Evolutionary conservation across 2,113 vertebrate genomes (phyloP), one percentile per base, ranked within the genome.

Genomic region (Furnarius figulus): DNA sequence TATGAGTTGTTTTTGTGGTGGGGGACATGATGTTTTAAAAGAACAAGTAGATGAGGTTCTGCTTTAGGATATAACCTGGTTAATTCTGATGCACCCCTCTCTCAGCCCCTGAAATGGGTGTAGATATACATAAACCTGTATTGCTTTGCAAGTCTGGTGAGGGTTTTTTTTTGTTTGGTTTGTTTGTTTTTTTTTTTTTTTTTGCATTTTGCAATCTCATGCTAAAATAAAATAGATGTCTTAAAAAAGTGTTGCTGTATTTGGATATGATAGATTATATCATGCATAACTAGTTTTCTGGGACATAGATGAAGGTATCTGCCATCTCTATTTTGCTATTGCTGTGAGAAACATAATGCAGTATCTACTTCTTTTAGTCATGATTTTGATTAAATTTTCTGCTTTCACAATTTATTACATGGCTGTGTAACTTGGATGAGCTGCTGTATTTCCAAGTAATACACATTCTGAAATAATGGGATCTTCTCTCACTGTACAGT

Each of bases 311-410:
- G 62, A 90, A 90, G 30, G 56, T 84, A 21, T 87, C 70, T 91
- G 56, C 62, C 44, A 53, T 81, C 31, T 92, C 44, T 50, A 1
- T 67, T 94, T 95, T 93, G 47, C 61, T 75, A 5, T 25, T 72
- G 28, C 62, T 56, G 28, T 53, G 78, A 75, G 73, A 74, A 89
- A 65, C 35, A 46, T 53, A 76, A 70, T 70, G 49, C 49, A 23
- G 8, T 61, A 89, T 72, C 40, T 89, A 27, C 67, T 78, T 55
- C 14, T 59, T 96, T 58, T 89, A 82, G 81, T 75, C 50, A 42
- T 24, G 40, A 68, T 78, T 93, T 95, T 91, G 40, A 82, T 82
- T 78, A 75, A 39, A 59, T 85, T 93, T 95, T 89, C 67, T 89
- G 37, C 59, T 93, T 73, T 88, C 59, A 58, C n/a, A 73, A 27